These are phyloP conservation scores for Prunella strophiata DNA, from an alignment of 2,797 vertebrate genomes.

Conservation along the genomic window DNA sequence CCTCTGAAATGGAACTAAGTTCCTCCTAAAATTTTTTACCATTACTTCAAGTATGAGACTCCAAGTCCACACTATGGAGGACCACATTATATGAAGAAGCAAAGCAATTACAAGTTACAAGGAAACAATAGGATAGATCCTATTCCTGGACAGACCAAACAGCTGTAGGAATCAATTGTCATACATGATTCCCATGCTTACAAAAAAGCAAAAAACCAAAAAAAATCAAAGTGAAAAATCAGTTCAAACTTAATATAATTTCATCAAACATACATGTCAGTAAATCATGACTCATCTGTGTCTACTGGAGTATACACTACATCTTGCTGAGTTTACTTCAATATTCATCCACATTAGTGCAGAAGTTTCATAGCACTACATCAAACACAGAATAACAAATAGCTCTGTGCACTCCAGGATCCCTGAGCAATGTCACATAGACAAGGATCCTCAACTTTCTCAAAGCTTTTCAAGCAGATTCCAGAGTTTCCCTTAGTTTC, in stretches of 20 bases:
- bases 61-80: background rate
- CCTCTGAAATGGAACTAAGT: background rate
- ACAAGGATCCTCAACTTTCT: background rate
- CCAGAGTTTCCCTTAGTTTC: background rate
- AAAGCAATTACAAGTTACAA: background rate
- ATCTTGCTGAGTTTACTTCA: background rate
- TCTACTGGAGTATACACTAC: background rate
- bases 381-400: background rate
- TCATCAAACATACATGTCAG: background rate
- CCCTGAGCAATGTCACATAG: background rate
- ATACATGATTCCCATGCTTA: background rate
- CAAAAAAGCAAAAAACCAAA: rapidly evolving
- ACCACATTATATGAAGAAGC: background rate
- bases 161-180: background rate
- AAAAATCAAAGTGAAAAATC: background rate
- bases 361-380: background rate
- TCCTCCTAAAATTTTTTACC: background rate
- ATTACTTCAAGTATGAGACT: background rate
- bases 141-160: background rate
- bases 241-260: background rate
- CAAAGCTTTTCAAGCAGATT: background rate
- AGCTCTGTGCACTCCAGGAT: background rate
- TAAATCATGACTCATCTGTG: background rate
- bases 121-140: background rate
- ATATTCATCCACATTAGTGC: background rate